Conservation (phyloP, 2,888 invertebrate genomes). For the Podabrus alpinus region DNA sequence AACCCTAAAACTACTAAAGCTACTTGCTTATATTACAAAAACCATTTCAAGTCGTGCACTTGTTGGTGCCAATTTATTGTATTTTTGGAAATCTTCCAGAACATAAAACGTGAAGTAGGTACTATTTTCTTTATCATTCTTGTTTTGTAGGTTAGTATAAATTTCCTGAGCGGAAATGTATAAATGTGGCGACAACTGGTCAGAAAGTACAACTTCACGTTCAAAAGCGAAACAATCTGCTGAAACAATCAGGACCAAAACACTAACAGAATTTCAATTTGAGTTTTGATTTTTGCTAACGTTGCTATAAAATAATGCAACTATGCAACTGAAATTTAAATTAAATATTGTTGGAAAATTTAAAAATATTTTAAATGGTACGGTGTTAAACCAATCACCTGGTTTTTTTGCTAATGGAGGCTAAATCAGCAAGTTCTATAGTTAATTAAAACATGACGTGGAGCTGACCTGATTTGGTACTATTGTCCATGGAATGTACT, state of each 20-base stretch:
- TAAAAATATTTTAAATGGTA: neutral
- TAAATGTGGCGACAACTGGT: conserved; percentile 11
- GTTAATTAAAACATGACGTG: conserved; percentile 19
- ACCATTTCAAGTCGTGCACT: neutral
- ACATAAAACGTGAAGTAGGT: neutral
- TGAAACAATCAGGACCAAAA: conserved; percentile 12
- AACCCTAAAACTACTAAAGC: neutral
- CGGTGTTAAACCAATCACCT: neutral
- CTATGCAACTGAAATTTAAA: neutral
- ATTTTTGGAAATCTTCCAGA: neutral
- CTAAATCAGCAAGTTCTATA: conserved; percentile 17
- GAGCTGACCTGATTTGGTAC: conserved; percentile 15
- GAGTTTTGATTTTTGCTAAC: neutral
- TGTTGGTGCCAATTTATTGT: neutral
- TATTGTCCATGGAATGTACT: conserved; percentile 14
- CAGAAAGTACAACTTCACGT: conserved; percentile 12
- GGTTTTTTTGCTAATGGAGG: neutral
- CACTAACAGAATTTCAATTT: conserved; percentile 13
- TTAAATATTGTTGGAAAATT: neutral
- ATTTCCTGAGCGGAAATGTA: conserved; percentile 7
- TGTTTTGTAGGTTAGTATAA: conserved; percentile 3
- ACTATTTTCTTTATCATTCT: conserved; percentile 4
- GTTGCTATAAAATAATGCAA: neutral
- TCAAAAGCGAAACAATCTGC: conserved; percentile 6
- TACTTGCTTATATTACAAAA: neutral